Evolutionary conservation across 2,888 invertebrate species (phyloP).

Genomic region (Cheilosia urbana): DNA sequence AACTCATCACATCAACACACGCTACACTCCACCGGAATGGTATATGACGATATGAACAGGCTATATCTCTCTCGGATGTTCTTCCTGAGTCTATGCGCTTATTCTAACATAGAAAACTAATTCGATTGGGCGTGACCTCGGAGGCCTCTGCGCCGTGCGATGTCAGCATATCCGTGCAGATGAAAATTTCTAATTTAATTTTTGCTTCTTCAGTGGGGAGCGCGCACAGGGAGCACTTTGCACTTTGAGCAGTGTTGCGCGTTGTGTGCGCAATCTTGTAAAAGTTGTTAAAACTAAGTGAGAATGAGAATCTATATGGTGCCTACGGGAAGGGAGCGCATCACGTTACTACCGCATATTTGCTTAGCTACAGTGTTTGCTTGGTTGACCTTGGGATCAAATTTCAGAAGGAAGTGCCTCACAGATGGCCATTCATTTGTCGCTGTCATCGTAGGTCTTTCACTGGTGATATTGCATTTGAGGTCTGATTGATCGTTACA

Average conservation of each 20-base stretch:
- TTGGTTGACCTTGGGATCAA: slow-evolving; percentile 68
- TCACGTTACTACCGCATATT: slow-evolving; percentile 72
- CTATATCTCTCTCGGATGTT: slow-evolving; percentile 55
- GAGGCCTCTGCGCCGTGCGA: slow-evolving; percentile 12
- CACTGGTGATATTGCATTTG: not conserved
- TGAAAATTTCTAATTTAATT: slow-evolving; percentile 74
- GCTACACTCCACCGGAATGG: slow-evolving; percentile 51
- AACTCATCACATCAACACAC: slow-evolving; percentile 14
- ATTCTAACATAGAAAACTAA: slow-evolving; percentile 72
- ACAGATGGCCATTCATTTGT: slow-evolving; percentile 50
- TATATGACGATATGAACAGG: slow-evolving; percentile 53
- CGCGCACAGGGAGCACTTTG: not conserved
- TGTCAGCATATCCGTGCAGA: slow-evolving; percentile 42
- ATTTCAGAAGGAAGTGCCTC: slow-evolving; percentile 41
- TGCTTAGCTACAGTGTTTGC: slow-evolving; percentile 44
- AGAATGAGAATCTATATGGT: slow-evolving; percentile 18
- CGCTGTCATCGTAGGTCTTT: slow-evolving; percentile 38
- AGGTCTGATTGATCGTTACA: slow-evolving; percentile 5
- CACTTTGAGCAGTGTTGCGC: not conserved
- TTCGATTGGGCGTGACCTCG: slow-evolving; percentile 73
- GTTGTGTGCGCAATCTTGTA: not conserved
- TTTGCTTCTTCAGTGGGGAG: slow-evolving; percentile 54
- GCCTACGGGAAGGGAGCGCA: slow-evolving; percentile 5
- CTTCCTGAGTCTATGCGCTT: slow-evolving; percentile 31
- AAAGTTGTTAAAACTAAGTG: slow-evolving; percentile 58